A percentile compares a stretch with the other conserved stretches of the same genome.
Evolutionary conservation across 2,888 invertebrate genomes (phyloP).

Genomic region (Neria commutata): DNA sequence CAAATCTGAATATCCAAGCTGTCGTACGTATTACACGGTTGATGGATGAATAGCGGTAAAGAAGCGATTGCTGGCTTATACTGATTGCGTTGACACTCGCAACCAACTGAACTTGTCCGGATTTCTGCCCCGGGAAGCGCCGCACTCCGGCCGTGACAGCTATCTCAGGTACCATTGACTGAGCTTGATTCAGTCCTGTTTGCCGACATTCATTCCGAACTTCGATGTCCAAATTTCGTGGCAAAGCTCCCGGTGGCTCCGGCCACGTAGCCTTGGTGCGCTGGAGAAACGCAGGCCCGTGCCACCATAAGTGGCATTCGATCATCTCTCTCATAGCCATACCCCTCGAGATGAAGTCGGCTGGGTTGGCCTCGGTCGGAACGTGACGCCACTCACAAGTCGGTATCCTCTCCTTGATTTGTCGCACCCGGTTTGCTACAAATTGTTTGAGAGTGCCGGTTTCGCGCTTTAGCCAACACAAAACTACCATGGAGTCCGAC

Average conservation of each 20-base stretch:
- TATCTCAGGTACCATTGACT: neutral
- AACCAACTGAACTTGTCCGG: slow-evolving; percentile 4
- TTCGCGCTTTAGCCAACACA: slow-evolving; percentile 10
- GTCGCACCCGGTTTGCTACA: slow-evolving; percentile 16
- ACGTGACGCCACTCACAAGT: slow-evolving; percentile 11
- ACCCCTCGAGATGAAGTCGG: slow-evolving; percentile 17
- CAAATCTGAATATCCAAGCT: slow-evolving; percentile 7
- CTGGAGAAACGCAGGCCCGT: neutral
- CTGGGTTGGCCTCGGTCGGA: slow-evolving; percentile 14
- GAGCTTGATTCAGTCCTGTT: neutral
- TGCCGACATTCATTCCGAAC: slow-evolving; percentile 3
- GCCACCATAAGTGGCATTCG: neutral
- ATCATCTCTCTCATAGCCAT: neutral
- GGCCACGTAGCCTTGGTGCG: neutral
- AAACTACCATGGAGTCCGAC: slow-evolving; percentile 12
- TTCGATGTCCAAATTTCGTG: neutral
- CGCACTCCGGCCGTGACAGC: neutral
- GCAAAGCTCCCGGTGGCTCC: neutral
- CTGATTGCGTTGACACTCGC: slow-evolving; percentile 9
- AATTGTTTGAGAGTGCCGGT: slow-evolving; percentile 1
- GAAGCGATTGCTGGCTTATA: neutral
- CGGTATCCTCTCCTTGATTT: slow-evolving; percentile 12
- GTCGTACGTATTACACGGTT: slow-evolving; percentile 11
- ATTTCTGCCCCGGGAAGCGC: neutral
- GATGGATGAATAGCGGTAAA: slow-evolving; percentile 12